A percentile compares a stretch with the other conserved stretches of the same genome.
phyloP scores from a whole-genome alignment of 2,113 vertebrate genomes.

The Cyanoliseus patagonus region DNA sequence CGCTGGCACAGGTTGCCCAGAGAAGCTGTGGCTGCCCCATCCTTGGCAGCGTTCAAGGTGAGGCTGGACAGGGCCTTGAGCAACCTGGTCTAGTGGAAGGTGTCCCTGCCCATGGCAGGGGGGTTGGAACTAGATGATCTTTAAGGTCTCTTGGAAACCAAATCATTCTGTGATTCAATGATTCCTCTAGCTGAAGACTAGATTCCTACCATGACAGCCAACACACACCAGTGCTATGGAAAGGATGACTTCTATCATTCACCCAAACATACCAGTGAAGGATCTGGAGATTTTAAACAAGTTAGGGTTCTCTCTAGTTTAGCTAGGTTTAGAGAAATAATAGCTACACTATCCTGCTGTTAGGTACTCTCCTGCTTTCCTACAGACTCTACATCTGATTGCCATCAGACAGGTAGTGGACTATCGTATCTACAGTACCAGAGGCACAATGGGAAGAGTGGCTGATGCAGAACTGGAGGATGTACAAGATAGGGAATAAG shows the following conservation, averaged over 20 bases:
- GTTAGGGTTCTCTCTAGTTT: not conserved
- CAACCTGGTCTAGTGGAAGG: not conserved
- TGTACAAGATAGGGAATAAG: not conserved
- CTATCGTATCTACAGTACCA: not conserved
- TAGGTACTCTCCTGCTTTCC: not conserved
- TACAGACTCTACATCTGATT: not conserved
- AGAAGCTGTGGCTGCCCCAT: not conserved
- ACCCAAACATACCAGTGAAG: not conserved
- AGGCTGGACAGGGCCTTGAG: not conserved
- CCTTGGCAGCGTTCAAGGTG: not conserved
- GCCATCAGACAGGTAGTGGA: not conserved
- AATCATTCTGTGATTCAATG: not conserved
- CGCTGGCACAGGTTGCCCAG: not conserved
- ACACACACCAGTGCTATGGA: not conserved
- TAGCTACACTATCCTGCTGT: not conserved
- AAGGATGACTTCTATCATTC: not conserved
- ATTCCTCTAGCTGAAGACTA: not conserved
- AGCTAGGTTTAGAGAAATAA: not conserved
- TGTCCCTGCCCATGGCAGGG: not conserved
- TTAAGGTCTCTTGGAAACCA: not conserved
- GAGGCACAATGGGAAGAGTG: not conserved
- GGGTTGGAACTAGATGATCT: accelerated
- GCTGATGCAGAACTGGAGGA: not conserved
- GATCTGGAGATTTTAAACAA: not conserved
- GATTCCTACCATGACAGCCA: not conserved